A percentile compares a stretch with the other conserved stretches of the same genome.
These are phyloP conservation scores for Heliconius himera DNA, from an alignment of 1,140 invertebrate species.

Conservation along the genomic window DNA sequence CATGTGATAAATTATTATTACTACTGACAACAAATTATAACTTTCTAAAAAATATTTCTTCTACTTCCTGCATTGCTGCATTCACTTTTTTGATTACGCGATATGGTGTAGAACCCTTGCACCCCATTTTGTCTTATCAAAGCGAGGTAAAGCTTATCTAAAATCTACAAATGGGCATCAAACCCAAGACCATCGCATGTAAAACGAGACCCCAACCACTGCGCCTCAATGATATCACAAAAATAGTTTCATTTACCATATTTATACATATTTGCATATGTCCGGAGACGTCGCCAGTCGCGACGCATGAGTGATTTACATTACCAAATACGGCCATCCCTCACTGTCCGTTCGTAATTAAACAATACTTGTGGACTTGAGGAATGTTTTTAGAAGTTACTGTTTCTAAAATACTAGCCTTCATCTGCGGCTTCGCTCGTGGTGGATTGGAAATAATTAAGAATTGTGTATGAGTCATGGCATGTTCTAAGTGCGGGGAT, in stretches of 20 bases:
- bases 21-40: no score
- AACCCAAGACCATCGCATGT: background rate
- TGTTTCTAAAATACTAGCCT: background rate
- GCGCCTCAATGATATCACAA: background rate
- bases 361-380: conserved; percentile 29
- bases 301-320: conserved; percentile 39
- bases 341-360: conserved; percentile 35
- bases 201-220: background rate
- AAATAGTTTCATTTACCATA: background rate
- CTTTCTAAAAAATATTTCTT: no score
- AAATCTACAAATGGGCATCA: background rate
- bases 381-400: background rate
- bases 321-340: conserved; percentile 25
- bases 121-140: no score
- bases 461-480: no score
- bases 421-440: background rate
- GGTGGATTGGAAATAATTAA: no score
- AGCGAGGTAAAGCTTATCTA: no score
- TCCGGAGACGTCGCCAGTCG: background rate
- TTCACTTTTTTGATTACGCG: no score
- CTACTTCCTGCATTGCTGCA: no score
- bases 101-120: no score
- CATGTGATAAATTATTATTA: no score
- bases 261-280: background rate
- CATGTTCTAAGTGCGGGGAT: no score